Evolutionary conservation across 1,140 invertebrate genomes (phyloP), one percentile per base, ranked within the genome.

Genomic region (Meteorus sp.): DNA sequence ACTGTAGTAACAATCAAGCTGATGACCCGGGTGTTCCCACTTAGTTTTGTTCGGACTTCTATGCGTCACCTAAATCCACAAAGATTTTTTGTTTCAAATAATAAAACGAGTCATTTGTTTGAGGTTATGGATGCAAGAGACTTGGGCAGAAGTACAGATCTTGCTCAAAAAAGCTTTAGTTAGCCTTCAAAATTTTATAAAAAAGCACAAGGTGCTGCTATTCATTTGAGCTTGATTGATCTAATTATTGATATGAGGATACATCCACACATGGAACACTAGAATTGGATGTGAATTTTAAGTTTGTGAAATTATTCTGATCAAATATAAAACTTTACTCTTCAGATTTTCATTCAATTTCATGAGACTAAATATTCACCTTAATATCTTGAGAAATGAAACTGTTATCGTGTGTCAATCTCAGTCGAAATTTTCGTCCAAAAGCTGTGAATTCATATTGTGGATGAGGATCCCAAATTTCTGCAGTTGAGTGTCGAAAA

Each of bases 391-490:
- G 79, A 2, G 79, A 69, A 33, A 85, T 74, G 58, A 88, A 86
- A 23, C 81, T 79, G 4, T 80, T 75, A 56, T 88, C 82, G 51
- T 85, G 83, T 11, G 77, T 70, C 7, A 89, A 67, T 20, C 81
- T 70, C 13, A 89, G 68, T 37, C 82, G 81, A 62, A 89, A 82
- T 29, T 69, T 69, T 39, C 71, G 75, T 0, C 84, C 85, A 64
- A 89, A 89, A 7, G 85, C 86, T 5, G 78, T 76, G 33, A 89
- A 86, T 63, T 84, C 81, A 61, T 90, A 90, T 56, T 86, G 81
- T 1, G 88, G 88, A 79, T 89, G 86, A 11, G 86, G 86, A 71
- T 90, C 88, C 88, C 88, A 90, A 15, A 88, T 75, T 68, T 82
- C 74, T 8, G 85, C 84, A 15, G 76, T 77, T 51, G 81, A 79